These are phyloP conservation scores for Lathronympha strigana DNA, from an alignment of 2,888 invertebrate genomes.

Conservation along the genomic window DNA sequence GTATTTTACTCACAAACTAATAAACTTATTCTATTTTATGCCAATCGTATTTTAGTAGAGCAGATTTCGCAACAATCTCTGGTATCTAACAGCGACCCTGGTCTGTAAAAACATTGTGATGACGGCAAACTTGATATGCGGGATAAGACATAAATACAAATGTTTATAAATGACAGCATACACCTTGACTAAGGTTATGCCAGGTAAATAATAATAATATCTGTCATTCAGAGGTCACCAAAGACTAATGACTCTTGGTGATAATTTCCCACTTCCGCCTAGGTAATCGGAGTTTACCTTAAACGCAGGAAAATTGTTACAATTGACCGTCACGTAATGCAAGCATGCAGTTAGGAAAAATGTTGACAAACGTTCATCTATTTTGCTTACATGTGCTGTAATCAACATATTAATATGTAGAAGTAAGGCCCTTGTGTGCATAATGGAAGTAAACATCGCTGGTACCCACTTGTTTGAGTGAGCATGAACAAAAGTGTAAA, in stretches of 20 bases:
- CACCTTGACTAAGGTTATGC: conserved; percentile 3
- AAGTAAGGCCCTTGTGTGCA: not conserved
- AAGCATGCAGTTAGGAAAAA: conserved; percentile 1
- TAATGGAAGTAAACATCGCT: too few relatives aligned
- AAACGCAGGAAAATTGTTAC: conserved; percentile 33
- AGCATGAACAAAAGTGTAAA: too few relatives aligned
- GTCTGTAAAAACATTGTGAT: not conserved
- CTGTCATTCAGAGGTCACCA: conserved; percentile 16
- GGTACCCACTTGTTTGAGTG: too few relatives aligned
- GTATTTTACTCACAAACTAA: too few relatives aligned
- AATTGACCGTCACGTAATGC: not conserved
- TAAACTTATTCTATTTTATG: too few relatives aligned
- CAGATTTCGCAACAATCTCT: too few relatives aligned
- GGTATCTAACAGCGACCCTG: too few relatives aligned
- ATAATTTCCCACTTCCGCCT: conserved; percentile 29
- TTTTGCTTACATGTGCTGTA: not conserved
- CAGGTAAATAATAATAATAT: too few relatives aligned
- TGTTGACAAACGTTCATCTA: not conserved
- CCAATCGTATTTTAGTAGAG: too few relatives aligned
- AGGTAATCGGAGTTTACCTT: conserved; percentile 10
- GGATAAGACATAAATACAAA: conserved; percentile 6
- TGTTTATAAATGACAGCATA: not conserved
- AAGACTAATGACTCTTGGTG: conserved; percentile 21
- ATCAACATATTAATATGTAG: not conserved
- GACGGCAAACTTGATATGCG: not conserved